Evolutionary conservation across 2,113 vertebrate genomes (phyloP), one percentile per base, ranked within the genome.

Genomic region (Lasiurus borealis): DNA sequence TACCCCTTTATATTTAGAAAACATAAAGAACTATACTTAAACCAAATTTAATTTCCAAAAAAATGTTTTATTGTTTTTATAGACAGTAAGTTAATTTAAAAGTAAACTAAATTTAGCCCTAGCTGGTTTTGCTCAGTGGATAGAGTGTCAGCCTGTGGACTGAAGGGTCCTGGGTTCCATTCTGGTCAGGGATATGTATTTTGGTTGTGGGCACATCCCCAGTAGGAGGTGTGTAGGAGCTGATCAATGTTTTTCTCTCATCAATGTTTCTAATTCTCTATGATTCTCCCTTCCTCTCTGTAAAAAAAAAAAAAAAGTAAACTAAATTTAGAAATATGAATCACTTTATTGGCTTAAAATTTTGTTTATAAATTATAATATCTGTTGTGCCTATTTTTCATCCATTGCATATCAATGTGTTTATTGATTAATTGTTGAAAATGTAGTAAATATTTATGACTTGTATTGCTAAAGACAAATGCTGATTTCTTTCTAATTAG

Each of bases 401-500:
- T 52, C 54, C 46, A 86, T 5, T 73, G 25, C 78, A 82, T 46
- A 40, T 48, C 46, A 69, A 16, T 66, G 27, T 95, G 14, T 64
- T 93, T 34, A 75, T 34, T 94, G 9, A 36, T 44, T n/a, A 31
- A 31, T 85, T 86, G 7, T 92, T 86, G 31, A 88, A 29, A 71
- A 94, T 87, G n/a, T n/a, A n/a, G n/a, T n/a, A n/a, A n/a, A n/a
- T n/a, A n/a, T n/a, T n/a, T n/a, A n/a, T n/a, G n/a, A n/a, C n/a
- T n/a, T 14, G n/a, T 71, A 40, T 64, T 80, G 57, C 8, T 80
- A 66, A 90, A 66, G 21, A 75, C 34, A 92, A 34, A 89, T 80
- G n/a, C 27, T 85, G 48, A 93, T 73, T 23, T 82, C 40, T 91
- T 96, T 92, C 11, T 87, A 87, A 93, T 75, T 19, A 96, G 88